Base-by-base conservation (phyloP, 1,140 invertebrate genomes). In the Conus betulinus region DNA sequence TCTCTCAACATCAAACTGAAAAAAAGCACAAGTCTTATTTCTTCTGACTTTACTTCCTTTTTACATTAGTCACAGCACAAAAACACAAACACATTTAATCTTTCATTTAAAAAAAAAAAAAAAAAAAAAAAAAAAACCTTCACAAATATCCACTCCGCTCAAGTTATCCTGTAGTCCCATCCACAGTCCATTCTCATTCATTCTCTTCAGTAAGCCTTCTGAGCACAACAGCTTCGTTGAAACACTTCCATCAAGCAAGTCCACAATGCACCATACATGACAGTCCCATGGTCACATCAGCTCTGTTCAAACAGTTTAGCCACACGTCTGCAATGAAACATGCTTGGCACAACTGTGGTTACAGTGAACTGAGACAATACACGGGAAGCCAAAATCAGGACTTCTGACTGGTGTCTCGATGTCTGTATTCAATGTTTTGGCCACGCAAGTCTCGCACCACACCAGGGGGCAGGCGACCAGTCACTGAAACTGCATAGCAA, bases 401-500 rank as follows among this genome's bases (percentile, higher is more conserved):
- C 53, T 87, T 87, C 82, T 90, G 87, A 60, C 98, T 98, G 17
- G n/a, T 98, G 94, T 99, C 98, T 93, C 98, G 96, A 3, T 97
- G 97, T 95, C 97, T 97, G 94, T 99, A 99, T 0, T 96, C 96
- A 92, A 98, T 97, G 57, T 98, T 98, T 93, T 98, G 96, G 91
- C 97, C 98, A 94, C 98, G 98, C 97, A 99, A 97, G 93, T 99
- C 98, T 91, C 98, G 96, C 57, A 98, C 96, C n/a, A 98, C 97
- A 88, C 97, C 97, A 85, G 97, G 96, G n/a, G 98, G 98, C 81
- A 99, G 96, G 88, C 97, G 96, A 63, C 98, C 98, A 1, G 98
- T 98, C 6, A 99, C 98, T 23, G 98, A 99, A 90, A 99, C 98
- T 0, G 98, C 98, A 96, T 99, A 99, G n/a, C 99, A 97, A 81